Percentiles rank a stretch among this genome's conserved stretches.
Evolutionary conservation across 2,797 vertebrate species (phyloP).

Genomic region (Clarias pachynema): DNA sequence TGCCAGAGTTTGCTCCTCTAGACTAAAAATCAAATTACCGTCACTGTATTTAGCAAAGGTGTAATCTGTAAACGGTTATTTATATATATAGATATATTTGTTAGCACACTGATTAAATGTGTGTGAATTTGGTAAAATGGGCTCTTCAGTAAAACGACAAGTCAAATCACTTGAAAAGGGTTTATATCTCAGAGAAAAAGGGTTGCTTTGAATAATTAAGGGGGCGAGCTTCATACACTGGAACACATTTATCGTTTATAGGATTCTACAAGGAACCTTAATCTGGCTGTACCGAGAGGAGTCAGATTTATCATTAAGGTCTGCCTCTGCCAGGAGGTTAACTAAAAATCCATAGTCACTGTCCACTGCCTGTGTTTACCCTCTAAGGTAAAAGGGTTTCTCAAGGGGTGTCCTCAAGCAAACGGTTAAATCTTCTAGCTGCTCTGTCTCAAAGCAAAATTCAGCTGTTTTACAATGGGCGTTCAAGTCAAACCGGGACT

Average conservation of each 20-base stretch:
- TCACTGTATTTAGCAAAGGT: background rate
- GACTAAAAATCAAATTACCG: slow-evolving; percentile 9
- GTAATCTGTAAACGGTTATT: background rate
- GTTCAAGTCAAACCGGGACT: no score
- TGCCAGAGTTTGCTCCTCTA: slow-evolving; percentile 13
- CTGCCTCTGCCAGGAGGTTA: background rate
- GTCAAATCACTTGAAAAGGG: background rate
- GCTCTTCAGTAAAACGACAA: background rate
- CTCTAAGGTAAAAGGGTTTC: background rate
- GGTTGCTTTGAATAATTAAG: background rate
- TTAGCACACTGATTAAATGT: background rate
- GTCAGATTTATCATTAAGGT: background rate
- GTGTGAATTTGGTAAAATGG: background rate
- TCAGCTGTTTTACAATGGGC: no score
- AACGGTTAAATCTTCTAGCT: background rate
- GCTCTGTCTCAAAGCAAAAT: background rate
- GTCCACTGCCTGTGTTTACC: background rate
- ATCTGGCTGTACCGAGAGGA: background rate
- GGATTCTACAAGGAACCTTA: background rate
- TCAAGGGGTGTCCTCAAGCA: background rate
- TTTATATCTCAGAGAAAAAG: background rate
- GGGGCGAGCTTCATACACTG: background rate
- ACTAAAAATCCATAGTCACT: background rate
- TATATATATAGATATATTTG: no score
- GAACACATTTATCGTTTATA: background rate